phyloP scores from a whole-genome alignment of 2,113 vertebrate genomes.

The Podarcis cretensis region DNA sequence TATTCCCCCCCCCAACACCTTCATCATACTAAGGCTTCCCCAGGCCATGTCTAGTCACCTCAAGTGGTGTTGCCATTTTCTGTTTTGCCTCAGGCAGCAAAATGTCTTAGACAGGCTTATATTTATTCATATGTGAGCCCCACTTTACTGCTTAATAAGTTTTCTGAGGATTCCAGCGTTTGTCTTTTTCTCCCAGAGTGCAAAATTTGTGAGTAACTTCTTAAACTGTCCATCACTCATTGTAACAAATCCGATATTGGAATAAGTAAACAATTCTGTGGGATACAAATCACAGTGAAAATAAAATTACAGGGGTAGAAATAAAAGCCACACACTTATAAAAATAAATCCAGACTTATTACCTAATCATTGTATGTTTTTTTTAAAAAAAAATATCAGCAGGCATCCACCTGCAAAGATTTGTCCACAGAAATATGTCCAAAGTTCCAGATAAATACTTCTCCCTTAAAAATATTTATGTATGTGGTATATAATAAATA shows the following conservation, averaged over 20 bases:
- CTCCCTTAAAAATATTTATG: background rate
- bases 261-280: background rate
- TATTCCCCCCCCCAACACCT: no score
- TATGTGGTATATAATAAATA: conserved; percentile 36
- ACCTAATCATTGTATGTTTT: background rate
- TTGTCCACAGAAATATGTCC: background rate
- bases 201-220: background rate
- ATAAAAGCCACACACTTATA: background rate
- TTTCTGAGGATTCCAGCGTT: background rate
- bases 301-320: background rate
- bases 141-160: no score
- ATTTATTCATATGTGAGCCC: no score
- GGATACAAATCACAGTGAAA: background rate
- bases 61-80: no score
- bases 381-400: background rate
- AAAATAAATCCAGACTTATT: background rate
- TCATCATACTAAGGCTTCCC: no score
- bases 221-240: conserved; percentile 38
- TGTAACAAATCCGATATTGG: conserved; percentile 30
- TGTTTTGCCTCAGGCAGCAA: no score
- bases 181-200: background rate
- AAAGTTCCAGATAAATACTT: background rate
- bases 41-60: no score
- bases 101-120: no score
- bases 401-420: background rate